These are phyloP conservation scores for Leucoraja erinaceus DNA, from an alignment of 2,113 vertebrate genomes.

Conservation along the genomic window DNA sequence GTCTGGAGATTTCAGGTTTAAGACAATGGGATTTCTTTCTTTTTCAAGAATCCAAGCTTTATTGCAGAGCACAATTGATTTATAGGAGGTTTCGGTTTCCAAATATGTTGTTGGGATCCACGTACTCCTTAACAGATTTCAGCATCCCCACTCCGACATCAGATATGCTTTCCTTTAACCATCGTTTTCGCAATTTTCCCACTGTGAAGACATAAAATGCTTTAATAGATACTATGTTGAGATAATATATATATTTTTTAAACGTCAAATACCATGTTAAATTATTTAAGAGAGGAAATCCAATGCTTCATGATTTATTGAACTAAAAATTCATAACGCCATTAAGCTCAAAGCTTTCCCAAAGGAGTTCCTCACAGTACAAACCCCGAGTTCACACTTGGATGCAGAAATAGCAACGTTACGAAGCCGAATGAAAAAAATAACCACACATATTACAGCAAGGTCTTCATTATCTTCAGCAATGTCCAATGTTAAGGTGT, in stretches of 20 bases:
- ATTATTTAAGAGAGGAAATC: conserved; percentile 99
- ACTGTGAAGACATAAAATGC: conserved; percentile 72
- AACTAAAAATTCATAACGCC: conserved; percentile 99
- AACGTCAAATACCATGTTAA: conserved; percentile 98
- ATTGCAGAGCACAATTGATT: conserved; percentile 42
- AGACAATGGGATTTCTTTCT: background rate
- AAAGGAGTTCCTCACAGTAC: conserved; percentile 77
- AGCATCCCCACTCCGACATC: conserved; percentile 90
- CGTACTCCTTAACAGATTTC: conserved; percentile 87
- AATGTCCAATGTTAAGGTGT: background rate
- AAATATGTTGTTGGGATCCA: conserved; percentile 95
- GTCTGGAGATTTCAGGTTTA: conserved; percentile 35
- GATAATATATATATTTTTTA: conserved; percentile 76
- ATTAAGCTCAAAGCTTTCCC: conserved; percentile 89
- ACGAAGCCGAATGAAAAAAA: background rate
- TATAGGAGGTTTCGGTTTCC: conserved; percentile 96
- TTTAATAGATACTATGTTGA: conserved; percentile 72
- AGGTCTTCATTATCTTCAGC: background rate
- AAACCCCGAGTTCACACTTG: conserved; percentile 63
- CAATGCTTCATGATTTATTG: conserved; percentile 99
- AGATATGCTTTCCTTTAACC: conserved; percentile 89
- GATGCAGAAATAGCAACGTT: background rate
- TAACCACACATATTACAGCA: background rate
- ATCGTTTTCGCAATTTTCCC: conserved; percentile 95
- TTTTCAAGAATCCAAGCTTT: conserved; percentile 5